Conservation (phyloP, 1,140 invertebrate genomes). For the Drosophila nebulosa region DNA sequence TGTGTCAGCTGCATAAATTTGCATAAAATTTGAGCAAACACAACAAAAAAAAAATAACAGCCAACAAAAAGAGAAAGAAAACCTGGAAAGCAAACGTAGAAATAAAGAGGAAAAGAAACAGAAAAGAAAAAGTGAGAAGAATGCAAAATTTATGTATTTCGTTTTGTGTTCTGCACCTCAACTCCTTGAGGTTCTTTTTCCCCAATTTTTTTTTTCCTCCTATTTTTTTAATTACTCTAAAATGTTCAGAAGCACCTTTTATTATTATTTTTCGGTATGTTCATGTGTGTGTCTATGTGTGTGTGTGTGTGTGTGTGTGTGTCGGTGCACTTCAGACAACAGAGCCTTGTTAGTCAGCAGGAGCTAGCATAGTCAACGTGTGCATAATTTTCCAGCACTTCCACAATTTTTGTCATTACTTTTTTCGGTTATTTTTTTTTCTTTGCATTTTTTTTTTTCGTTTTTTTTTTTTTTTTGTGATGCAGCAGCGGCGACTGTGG, state of each 20-base stretch:
- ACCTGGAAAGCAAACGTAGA: background rate
- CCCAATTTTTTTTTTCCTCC: constrained; percentile 23
- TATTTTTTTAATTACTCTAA: constrained; percentile 79
- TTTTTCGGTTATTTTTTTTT: constrained; percentile 62
- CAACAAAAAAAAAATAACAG: constrained; percentile 30
- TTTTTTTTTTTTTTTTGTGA: constrained; percentile 18
- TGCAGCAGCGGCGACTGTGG: constrained; percentile 22
- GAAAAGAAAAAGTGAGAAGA: constrained; percentile 5
- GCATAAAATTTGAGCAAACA: constrained; percentile 54
- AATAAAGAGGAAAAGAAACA: no score
- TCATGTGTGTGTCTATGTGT: background rate
- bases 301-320: constrained; percentile 18
- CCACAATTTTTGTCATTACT: constrained; percentile 76
- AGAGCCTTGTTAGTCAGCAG: constrained; percentile 36
- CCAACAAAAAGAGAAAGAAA: background rate
- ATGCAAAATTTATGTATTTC: constrained; percentile 58
- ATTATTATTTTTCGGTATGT: constrained; percentile 45
- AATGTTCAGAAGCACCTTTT: constrained; percentile 74
- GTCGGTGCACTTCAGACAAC: constrained; percentile 55
- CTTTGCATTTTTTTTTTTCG: constrained; percentile 20
- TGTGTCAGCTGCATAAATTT: constrained; percentile 60
- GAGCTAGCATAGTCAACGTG: constrained; percentile 43
- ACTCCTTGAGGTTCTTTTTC: constrained; percentile 50
- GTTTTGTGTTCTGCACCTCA: constrained; percentile 51
- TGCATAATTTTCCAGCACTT: constrained; percentile 77